A percentile compares a stretch with the other conserved stretches of the same genome.
These are phyloP conservation scores for Tichodroma muraria DNA, from an alignment of 2,113 vertebrate species.

Conservation along the genomic window DNA sequence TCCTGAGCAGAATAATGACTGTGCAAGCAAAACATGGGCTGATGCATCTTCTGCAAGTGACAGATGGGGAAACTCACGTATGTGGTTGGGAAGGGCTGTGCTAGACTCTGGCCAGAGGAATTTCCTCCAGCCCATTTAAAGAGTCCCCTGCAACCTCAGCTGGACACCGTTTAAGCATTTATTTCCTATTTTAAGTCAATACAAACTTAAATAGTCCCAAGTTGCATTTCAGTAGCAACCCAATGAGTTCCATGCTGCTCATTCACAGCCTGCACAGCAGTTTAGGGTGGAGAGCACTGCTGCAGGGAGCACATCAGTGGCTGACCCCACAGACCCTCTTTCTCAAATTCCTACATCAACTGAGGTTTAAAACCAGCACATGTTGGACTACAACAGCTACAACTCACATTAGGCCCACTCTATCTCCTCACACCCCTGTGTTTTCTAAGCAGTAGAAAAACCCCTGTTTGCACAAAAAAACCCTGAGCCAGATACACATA, in stretches of 20 bases:
- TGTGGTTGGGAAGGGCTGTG: neutral
- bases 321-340: neutral
- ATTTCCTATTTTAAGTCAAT: neutral
- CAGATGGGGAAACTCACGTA: neutral
- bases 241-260: neutral
- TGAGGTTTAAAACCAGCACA: neutral
- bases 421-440: rapidly evolving
- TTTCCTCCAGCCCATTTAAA: neutral
- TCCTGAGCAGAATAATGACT: neutral
- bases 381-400: rapidly evolving
- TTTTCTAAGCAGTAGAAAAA: neutral
- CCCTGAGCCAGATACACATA: neutral
- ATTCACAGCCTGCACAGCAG: rapidly evolving
- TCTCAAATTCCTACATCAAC: rapidly evolving
- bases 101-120: neutral
- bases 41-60: neutral
- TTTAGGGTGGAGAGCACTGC: neutral
- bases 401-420: rapidly evolving
- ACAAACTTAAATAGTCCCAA: neutral
- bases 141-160: neutral
- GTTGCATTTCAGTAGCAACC: neutral
- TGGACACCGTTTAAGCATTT: neutral
- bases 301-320: neutral
- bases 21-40: rapidly evolving
- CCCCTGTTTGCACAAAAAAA: neutral